Base-by-base conservation (phyloP, 2,888 invertebrate genomes). In the Parthenolecanium corni region DNA sequence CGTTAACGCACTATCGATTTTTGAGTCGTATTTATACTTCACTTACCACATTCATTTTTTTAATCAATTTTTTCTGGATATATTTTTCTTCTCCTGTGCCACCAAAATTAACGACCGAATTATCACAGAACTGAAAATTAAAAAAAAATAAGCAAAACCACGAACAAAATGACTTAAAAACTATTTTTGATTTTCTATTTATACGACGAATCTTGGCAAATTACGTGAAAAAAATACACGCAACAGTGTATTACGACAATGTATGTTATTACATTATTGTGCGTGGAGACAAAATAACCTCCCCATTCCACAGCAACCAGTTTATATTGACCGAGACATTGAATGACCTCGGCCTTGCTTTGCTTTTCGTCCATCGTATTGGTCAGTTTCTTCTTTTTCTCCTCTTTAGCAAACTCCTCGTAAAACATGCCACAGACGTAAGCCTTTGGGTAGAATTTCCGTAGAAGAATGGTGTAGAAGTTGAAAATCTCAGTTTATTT, bases 271-370 rank as follows among this genome's bases (percentile, higher is more conserved):
- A 49, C 58, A 58, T 58, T 58, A 47, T 58, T 58, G 20, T 36
- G 20, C 36, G 47, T 18, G 31, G 36, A 47, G 21, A 47, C 47
- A 21, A 49, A 58, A 58, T 58, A 58, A 58, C 58, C 58, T 58
- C 58, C 58, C 58, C 38, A 58, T 49, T 58, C 49, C 36, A 31
- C 42, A 21, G 23, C 62, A 40, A 62, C 52, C 62, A 52, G 62
- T 51, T 62, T 62, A 52, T 62, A 62, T 62, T 62, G 62, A 62
- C 62, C 52, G 62, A 62, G 62, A 62, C 52, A 62, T 62, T 25
- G 42, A 62, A 62, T 58, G 58, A 58, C 58, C 58, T 58, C 58
- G 49, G 23, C 47, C 49, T 49, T 31, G 18, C 58, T 44, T 23
- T 18, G 49, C 23, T 57, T 49, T 14, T 16, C 12, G 38, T 49